Percentiles rank a stretch among this genome's conserved stretches.
phyloP scores from a whole-genome alignment of 1,140 invertebrate genomes.

The Drosophila nikananu region DNA sequence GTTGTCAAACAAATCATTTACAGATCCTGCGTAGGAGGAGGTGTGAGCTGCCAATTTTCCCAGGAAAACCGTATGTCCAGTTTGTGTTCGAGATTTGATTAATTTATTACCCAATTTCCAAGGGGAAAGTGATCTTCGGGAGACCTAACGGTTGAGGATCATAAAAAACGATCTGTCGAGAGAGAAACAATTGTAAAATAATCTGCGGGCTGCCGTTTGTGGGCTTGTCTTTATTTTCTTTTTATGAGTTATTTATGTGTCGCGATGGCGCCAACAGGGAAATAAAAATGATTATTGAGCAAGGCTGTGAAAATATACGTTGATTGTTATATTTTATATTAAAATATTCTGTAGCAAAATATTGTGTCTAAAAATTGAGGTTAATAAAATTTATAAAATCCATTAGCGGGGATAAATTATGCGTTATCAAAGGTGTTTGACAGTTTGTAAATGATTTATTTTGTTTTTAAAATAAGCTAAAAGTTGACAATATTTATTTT shows the following conservation, averaged over 20 bases:
- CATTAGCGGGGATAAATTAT: not conserved
- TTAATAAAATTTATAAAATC: conserved; percentile 1
- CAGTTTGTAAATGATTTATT: conserved; percentile 1
- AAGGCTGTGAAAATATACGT: not conserved
- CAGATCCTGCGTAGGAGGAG: conserved; percentile 57
- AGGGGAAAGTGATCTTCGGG: conserved; percentile 41
- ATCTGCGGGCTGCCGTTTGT: conserved; percentile 46
- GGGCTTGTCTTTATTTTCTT: conserved; percentile 21
- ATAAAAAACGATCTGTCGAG: conserved; percentile 22
- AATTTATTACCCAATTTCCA: conserved; percentile 40
- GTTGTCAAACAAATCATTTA: conserved; percentile 79
- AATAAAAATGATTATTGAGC: conserved; percentile 25
- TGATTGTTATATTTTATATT: not conserved
- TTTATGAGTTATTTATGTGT: conserved; percentile 52
- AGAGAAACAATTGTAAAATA: conserved; percentile 30
- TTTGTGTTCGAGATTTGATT: conserved; percentile 35
- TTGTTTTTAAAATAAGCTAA: not conserved
- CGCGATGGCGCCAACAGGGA: conserved; percentile 29
- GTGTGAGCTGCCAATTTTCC: conserved; percentile 73
- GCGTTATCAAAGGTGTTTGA: not conserved
- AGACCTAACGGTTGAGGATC: conserved; percentile 34
- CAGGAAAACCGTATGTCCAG: conserved; percentile 46
- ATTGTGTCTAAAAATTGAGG: not conserved
- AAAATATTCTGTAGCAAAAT: not conserved
- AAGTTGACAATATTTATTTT: not conserved